phyloP scores from a whole-genome alignment of 2,888 invertebrate species.

The Platycheirus rosarum region DNA sequence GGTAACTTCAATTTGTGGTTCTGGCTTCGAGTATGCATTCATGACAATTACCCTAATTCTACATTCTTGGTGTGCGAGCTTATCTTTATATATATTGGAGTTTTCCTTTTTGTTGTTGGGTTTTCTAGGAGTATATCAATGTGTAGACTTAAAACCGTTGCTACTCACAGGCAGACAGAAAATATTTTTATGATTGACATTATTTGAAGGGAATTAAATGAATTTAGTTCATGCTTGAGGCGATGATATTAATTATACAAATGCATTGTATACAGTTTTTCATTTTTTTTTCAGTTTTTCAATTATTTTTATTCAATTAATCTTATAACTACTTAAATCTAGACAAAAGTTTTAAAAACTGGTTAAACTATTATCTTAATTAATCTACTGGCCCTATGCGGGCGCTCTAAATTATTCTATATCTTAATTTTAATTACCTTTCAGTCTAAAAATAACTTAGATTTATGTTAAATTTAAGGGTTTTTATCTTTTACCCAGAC shows the following conservation, averaged over 20 bases:
- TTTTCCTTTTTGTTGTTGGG: background rate
- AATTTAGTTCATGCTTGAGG: conserved; percentile 11
- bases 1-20: conserved; percentile 19
- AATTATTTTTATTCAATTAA: too few relatives aligned
- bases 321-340: too few relatives aligned
- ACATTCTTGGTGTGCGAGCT: conserved; percentile 3
- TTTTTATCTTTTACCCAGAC: too few relatives aligned
- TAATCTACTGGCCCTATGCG: too few relatives aligned
- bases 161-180: conserved; percentile 56
- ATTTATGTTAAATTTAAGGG: too few relatives aligned
- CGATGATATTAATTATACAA: background rate
- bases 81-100: background rate
- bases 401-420: too few relatives aligned
- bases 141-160: conserved; percentile 30
- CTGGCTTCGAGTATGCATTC: conserved; percentile 32
- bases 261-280: too few relatives aligned
- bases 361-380: too few relatives aligned
- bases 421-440: too few relatives aligned
- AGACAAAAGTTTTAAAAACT: too few relatives aligned
- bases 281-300: too few relatives aligned
- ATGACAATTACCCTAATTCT: conserved; percentile 40
- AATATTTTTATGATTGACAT: conserved; percentile 66
- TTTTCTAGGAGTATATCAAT: background rate
- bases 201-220: conserved; percentile 56
- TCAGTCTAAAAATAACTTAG: too few relatives aligned